Evolutionary conservation across 1,140 invertebrate species (phyloP).

Genomic region (Eufriesea mexicana): DNA sequence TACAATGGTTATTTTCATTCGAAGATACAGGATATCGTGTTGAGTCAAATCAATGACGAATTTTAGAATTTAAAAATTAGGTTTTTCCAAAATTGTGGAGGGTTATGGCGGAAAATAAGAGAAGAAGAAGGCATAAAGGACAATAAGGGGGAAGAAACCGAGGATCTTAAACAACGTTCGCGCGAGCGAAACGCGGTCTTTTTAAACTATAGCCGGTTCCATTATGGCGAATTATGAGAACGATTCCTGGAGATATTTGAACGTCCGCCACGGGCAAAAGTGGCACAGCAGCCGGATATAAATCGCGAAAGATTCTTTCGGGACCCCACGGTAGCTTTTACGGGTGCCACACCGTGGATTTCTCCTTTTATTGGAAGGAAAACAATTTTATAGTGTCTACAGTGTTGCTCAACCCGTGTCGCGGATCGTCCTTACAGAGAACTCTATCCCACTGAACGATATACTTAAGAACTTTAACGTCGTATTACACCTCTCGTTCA

Average conservation of each 20-base stretch:
- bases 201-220: slow-evolving; percentile 42
- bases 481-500: background rate
- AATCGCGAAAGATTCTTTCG: slow-evolving; percentile 50
- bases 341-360: slow-evolving; percentile 47
- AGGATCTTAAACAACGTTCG: slow-evolving; percentile 29
- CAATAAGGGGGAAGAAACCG: background rate
- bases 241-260: slow-evolving; percentile 50
- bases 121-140: background rate
- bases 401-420: slow-evolving; percentile 28
- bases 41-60: no score
- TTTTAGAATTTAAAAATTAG: no score
- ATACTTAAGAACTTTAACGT: background rate
- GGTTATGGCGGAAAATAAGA: no score
- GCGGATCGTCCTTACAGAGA: background rate
- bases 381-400: slow-evolving; percentile 50
- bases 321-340: slow-evolving; percentile 45
- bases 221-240: slow-evolving; percentile 49
- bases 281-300: slow-evolving; percentile 47
- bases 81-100: no score
- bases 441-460: background rate
- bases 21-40: no score
- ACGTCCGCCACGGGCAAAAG: slow-evolving; percentile 44
- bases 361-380: slow-evolving; percentile 50
- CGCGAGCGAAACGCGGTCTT: slow-evolving; percentile 17
- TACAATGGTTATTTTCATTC: no score